Percentiles rank a stretch among this genome's conserved stretches.
These are phyloP conservation scores for honey bee (Apis mellifera) DNA, from an alignment of 1,140 invertebrate genomes.

Conservation along the genomic window DNA sequence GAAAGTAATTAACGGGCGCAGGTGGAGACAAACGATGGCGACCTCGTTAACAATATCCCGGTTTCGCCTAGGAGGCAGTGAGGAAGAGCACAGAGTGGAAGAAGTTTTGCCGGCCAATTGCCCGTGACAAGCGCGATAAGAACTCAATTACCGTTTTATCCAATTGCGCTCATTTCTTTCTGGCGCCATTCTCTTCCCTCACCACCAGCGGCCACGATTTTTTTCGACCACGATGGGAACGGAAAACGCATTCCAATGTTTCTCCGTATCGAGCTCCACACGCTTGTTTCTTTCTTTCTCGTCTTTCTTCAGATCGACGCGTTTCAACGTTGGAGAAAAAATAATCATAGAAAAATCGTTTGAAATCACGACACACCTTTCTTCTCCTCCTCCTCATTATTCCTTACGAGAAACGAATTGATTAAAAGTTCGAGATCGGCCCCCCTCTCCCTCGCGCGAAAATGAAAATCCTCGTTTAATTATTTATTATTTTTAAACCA, in stretches of 20 bases:
- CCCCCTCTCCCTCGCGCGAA: background rate
- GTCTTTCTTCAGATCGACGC: background rate
- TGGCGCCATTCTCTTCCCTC: conserved; percentile 7
- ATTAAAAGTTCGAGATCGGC: conserved; percentile 23
- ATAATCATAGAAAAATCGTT: background rate
- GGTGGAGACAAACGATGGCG: conserved; percentile 30
- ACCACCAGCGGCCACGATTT: background rate
- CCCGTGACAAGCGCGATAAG: conserved; percentile 55
- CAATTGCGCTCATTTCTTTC: conserved; percentile 52
- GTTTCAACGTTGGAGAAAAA: background rate
- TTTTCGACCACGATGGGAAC: conserved; percentile 28
- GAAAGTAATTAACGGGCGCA: conserved; percentile 35
- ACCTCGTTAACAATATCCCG: conserved; percentile 57
- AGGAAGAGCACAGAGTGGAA: conserved; percentile 32
- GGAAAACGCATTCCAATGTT: conserved; percentile 25
- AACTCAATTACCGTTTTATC: conserved; percentile 68
- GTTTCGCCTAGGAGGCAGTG: background rate
- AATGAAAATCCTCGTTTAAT: conserved; percentile 22
- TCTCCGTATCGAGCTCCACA: background rate
- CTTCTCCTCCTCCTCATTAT: background rate
- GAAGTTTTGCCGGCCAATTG: conserved; percentile 62
- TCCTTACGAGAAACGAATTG: background rate
- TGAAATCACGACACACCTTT: background rate
- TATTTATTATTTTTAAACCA: conserved; percentile 38
- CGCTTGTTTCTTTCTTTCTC: background rate